Conservation (phyloP, 2,113 vertebrate species). For the Elephas maximus region DNA sequence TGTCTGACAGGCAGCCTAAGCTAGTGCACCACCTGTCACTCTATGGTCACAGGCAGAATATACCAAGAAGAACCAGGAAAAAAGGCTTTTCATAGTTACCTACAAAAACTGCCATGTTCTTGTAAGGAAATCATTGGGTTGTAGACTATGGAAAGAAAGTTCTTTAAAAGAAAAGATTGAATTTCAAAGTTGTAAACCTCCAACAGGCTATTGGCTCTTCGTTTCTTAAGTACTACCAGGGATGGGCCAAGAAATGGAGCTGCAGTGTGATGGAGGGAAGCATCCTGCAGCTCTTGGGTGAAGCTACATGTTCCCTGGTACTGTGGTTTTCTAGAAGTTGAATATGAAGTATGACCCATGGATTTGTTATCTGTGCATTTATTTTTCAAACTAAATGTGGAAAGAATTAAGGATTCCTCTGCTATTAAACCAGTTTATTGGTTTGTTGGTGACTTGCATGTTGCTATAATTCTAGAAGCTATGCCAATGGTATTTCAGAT, state of each 20-base stretch:
- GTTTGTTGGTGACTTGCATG: not conserved
- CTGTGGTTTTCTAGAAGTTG: not conserved
- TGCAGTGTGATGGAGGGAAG: not conserved
- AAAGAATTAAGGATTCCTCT: not conserved
- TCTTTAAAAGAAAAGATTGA: conserved; percentile 28
- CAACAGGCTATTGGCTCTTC: not conserved
- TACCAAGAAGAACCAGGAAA: not conserved
- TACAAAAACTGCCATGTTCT: not conserved
- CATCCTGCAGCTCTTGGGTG: not conserved
- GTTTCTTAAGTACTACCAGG: not conserved
- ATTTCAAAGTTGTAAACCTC: conserved; percentile 27
- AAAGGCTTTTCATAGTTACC: not conserved
- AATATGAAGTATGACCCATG: not conserved
- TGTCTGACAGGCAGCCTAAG: conserved; percentile 36
- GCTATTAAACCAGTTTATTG: not conserved
- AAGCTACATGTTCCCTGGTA: not conserved
- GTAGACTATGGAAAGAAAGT: not conserved
- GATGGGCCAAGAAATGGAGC: not conserved
- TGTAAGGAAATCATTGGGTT: not conserved
- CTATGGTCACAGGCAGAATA: not conserved
- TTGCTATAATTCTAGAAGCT: not conserved
- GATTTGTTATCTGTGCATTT: conserved; percentile 27
- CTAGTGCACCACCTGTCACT: not conserved
- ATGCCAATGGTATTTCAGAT: not conserved
- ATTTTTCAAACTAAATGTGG: not conserved